Evolutionary conservation across 2,888 invertebrate genomes (phyloP), one percentile per base, ranked within the genome.

Genomic region (Pammene fasciana): DNA sequence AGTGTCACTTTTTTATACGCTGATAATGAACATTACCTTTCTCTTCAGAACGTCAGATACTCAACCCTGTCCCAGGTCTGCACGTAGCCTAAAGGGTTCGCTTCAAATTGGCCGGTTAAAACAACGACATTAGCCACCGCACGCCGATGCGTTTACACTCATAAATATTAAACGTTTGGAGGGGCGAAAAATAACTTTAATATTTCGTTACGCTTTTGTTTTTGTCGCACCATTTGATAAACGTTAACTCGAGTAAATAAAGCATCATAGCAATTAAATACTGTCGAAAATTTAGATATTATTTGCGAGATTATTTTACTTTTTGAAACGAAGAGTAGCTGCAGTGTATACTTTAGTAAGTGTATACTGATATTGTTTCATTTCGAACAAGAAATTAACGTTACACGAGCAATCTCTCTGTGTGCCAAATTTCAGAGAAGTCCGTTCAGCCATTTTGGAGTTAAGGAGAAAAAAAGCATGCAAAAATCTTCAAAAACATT

Each of bases 91-190:
- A 90, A 92, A 88, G 88, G 88, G 87, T 87, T 83, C 82, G 82
- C 82, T 81, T 81, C 86, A 83, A 88, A 90, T 90, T 86, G 87
- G 85, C 64, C 90, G 89, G 87, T 92, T 91, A 90, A 92, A 92
- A 92, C 92, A 91, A 90, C 86, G 86, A 83, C 85, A 92, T 92
- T 92, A 91, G 89, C 90, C 88, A 90, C 91, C 90, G 87, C 89
- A 81, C 82, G 80, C 82, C 89, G 92, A 91, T 90, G 87, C 90
- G 88, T 87, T 90, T 90, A 82, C 85, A 83, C 87, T 89, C 90
- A 92, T 91, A 90, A 89, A 92, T 91, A 91, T 89, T 90, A 89
- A 90, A 84, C 76, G 79, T 78, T 76, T 74, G 62, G 62, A 72
- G 71, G 71, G 67, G 61, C 70, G 67, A 68, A 57, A 65, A 65